phyloP scores from a whole-genome alignment of 1,140 invertebrate species.

The Pemphigus obesinymphae region DNA sequence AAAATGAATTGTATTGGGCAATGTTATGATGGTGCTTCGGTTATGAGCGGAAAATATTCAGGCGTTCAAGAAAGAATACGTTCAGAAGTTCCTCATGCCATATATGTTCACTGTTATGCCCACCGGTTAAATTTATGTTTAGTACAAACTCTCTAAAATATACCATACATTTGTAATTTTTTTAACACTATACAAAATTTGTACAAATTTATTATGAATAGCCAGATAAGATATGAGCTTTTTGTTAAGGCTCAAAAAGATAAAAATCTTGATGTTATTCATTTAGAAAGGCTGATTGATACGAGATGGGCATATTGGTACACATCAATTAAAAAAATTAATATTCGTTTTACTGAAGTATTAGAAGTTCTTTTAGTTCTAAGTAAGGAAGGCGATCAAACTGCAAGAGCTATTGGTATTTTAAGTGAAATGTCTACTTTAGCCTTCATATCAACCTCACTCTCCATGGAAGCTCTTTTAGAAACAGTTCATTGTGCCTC shows the following conservation, averaged over 20 bases:
- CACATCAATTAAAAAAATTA: no score
- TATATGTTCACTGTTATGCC: conserved; percentile 45
- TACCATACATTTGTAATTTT: not conserved
- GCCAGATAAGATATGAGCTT: not conserved
- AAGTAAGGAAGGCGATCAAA: no score
- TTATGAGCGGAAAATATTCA: conserved; percentile 43
- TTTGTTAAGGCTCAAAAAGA: not conserved
- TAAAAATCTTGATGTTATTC: not conserved
- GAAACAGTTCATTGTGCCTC: not conserved
- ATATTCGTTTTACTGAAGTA: no score
- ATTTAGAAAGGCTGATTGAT: no score
- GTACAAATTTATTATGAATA: not conserved
- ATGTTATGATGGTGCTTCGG: conserved; percentile 38
- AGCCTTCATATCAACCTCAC: not conserved
- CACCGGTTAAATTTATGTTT: conserved; percentile 43
- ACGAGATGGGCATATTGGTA: no score
- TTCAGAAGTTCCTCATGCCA: conserved; percentile 43
- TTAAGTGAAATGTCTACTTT: not conserved
- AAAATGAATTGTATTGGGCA: not conserved
- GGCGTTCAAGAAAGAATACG: conserved; percentile 45
- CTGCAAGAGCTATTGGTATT: no score
- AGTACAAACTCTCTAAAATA: not conserved
- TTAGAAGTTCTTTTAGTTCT: no score
- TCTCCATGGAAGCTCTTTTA: not conserved
- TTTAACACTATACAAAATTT: not conserved